These are phyloP conservation scores for Hyposoter didymator DNA, from an alignment of 2,888 invertebrate species.

Conservation along the genomic window DNA sequence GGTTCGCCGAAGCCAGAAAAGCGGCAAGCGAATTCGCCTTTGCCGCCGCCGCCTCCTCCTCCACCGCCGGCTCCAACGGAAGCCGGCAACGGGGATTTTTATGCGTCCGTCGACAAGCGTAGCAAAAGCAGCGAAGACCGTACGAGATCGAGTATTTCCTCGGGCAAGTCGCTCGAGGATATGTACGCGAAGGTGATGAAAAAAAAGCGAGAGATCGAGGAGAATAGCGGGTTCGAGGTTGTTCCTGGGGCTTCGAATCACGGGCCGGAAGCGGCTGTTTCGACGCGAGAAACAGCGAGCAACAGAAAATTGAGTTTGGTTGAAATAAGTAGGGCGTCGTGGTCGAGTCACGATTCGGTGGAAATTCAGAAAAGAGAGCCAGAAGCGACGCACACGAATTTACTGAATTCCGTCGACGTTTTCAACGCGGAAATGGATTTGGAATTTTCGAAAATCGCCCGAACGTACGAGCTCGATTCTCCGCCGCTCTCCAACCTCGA, in stretches of 20 bases:
- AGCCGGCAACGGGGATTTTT: slow-evolving; percentile 81
- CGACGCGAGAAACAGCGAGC: slow-evolving; percentile 44
- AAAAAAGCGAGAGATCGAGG: slow-evolving; percentile 85
- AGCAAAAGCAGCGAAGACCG: slow-evolving; percentile 77
- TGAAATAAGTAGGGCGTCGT: slow-evolving; percentile 79
- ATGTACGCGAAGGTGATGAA: slow-evolving; percentile 96
- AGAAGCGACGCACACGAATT: slow-evolving; percentile 59
- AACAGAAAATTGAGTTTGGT: slow-evolving; percentile 78
- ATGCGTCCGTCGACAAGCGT: slow-evolving; percentile 82
- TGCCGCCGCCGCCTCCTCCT: slow-evolving; percentile 91
- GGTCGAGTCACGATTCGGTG: slow-evolving; percentile 81
- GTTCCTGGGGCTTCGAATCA: not conserved
- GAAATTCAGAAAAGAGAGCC: slow-evolving; percentile 79
- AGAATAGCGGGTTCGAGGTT: slow-evolving; percentile 73
- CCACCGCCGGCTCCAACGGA: slow-evolving; percentile 94
- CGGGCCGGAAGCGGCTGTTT: slow-evolving; percentile 77
- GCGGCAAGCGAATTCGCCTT: slow-evolving; percentile 94
- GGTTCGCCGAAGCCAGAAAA: slow-evolving; percentile 96
- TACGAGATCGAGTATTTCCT: slow-evolving; percentile 71
- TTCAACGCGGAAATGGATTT: slow-evolving; percentile 72
- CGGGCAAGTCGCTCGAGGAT: slow-evolving; percentile 90
- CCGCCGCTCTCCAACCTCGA: slow-evolving; percentile 47
- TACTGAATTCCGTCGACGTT: slow-evolving; percentile 68
- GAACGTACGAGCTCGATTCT: slow-evolving; percentile 85
- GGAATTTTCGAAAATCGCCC: slow-evolving; percentile 73